Conservation (phyloP, 2,797 vertebrate genomes). For the Clarias pachynema region DNA sequence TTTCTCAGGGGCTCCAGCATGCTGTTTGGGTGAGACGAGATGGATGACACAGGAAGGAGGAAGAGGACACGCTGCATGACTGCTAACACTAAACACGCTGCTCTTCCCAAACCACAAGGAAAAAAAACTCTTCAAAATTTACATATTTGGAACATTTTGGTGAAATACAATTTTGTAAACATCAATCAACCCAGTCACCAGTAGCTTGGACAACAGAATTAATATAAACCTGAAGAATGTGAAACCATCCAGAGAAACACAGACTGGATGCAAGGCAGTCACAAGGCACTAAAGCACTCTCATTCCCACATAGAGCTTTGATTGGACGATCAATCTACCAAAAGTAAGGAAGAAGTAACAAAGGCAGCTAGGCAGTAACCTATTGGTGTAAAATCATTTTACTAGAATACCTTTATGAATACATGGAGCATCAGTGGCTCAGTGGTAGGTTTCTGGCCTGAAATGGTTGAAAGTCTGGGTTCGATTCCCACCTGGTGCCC, state of each 20-base stretch:
- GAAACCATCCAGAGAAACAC: neutral
- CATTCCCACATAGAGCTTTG: neutral
- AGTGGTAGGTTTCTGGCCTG: too few species aligned
- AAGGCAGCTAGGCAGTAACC: neutral
- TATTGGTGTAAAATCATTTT: neutral
- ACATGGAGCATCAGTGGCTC: neutral
- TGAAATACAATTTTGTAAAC: too few species aligned
- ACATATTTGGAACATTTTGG: neutral
- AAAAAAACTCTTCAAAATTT: neutral
- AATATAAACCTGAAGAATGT: too few species aligned
- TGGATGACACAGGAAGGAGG: constrained; percentile 68
- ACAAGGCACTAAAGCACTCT: too few species aligned
- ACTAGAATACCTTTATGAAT: neutral
- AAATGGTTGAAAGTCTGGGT: too few species aligned
- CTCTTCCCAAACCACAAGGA: neutral
- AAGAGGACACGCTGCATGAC: constrained; percentile 41
- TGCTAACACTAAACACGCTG: constrained; percentile 34
- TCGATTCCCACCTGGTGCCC: too few species aligned
- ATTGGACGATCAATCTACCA: neutral
- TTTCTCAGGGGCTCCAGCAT: constrained; percentile 77
- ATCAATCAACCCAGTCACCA: too few species aligned
- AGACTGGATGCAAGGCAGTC: neutral
- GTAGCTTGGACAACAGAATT: too few species aligned
- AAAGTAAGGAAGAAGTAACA: neutral
- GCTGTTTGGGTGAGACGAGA: constrained; percentile 74